phyloP scores from a whole-genome alignment of 2,888 invertebrate species.

The Stictocephala bisonia region DNA sequence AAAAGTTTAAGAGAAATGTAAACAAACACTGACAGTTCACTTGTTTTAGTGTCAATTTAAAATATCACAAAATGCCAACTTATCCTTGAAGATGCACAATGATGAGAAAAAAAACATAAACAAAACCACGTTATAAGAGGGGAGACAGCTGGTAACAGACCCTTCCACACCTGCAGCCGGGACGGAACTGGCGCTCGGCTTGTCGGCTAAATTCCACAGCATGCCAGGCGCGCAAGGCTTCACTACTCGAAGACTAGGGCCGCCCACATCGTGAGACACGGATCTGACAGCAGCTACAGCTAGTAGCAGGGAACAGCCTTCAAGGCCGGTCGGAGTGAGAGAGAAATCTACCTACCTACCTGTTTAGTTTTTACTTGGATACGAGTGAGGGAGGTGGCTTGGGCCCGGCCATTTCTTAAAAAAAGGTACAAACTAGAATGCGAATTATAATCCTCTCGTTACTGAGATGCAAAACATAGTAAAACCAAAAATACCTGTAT shows the following conservation, averaged over 20 bases:
- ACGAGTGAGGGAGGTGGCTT: slow-evolving; percentile 1
- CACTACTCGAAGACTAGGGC: neutral
- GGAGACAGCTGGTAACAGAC: slow-evolving; percentile 25
- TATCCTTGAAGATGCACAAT: too few species aligned
- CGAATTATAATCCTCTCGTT: too few species aligned
- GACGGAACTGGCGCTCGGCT: slow-evolving; percentile 10
- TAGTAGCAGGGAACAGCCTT: slow-evolving; percentile 20
- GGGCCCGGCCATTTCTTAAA: slow-evolving; percentile 37
- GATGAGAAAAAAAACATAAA: slow-evolving; percentile 34
- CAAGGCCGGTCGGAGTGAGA: slow-evolving; percentile 43
- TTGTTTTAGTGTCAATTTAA: too few species aligned
- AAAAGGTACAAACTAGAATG: slow-evolving; percentile 43
- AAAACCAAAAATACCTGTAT: too few species aligned
- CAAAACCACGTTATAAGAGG: slow-evolving; percentile 9
- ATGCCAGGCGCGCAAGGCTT: neutral
- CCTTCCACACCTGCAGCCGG: slow-evolving; percentile 8
- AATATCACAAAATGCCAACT: too few species aligned
- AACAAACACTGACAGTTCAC: too few species aligned
- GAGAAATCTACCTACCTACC: slow-evolving; percentile 49
- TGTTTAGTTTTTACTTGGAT: slow-evolving; percentile 46
- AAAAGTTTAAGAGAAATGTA: too few species aligned
- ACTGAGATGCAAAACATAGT: too few species aligned
- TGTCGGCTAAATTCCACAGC: slow-evolving; percentile 32
- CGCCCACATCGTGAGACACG: slow-evolving; percentile 20
- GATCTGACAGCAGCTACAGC: too few species aligned